A percentile compares a stretch with the other conserved stretches of the same genome.
Evolutionary conservation across 2,797 vertebrate species (phyloP).

Genomic region (Kryptopterus vitreolus): DNA sequence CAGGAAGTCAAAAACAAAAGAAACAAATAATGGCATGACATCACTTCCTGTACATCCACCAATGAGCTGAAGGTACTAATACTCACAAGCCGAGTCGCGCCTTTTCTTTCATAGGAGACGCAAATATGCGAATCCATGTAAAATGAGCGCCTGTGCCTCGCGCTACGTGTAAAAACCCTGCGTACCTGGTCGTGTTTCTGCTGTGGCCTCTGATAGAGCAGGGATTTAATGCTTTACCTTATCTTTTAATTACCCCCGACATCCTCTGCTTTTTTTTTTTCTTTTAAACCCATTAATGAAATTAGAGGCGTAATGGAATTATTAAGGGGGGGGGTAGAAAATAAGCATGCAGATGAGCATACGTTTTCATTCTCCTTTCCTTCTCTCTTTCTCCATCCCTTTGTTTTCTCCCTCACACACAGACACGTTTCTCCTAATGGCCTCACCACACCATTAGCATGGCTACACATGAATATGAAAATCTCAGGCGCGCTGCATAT

Average conservation of each 20-base stretch:
- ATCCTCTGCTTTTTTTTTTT: constrained; percentile 62
- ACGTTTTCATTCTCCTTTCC: constrained; percentile 44
- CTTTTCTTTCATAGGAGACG: neutral
- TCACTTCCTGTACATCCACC: neutral
- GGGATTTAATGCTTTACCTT: constrained; percentile 64
- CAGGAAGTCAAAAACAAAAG: neutral
- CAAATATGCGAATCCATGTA: too few species aligned
- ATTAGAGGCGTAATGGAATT: constrained; percentile 72
- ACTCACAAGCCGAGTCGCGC: too few species aligned
- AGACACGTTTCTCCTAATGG: constrained; percentile 17
- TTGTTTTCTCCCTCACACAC: constrained; percentile 5
- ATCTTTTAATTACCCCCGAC: constrained; percentile 81
- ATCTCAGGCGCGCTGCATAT: neutral
- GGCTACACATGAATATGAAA: constrained; percentile 11
- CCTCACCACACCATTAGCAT: neutral
- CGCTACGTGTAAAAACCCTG: neutral
- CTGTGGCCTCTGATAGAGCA: neutral
- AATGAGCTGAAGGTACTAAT: too few species aligned
- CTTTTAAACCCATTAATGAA: constrained; percentile 72
- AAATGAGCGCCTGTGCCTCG: neutral
- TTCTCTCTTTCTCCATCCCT: constrained; percentile 5
- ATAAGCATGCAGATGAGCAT: constrained; percentile 45
- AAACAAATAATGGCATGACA: neutral
- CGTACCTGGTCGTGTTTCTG: neutral
- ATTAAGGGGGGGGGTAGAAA: constrained; percentile 61